Percentiles rank a stretch among this genome's conserved stretches.
phyloP scores from a whole-genome alignment of 2,888 invertebrate species.

The Erebia epiphron region DNA sequence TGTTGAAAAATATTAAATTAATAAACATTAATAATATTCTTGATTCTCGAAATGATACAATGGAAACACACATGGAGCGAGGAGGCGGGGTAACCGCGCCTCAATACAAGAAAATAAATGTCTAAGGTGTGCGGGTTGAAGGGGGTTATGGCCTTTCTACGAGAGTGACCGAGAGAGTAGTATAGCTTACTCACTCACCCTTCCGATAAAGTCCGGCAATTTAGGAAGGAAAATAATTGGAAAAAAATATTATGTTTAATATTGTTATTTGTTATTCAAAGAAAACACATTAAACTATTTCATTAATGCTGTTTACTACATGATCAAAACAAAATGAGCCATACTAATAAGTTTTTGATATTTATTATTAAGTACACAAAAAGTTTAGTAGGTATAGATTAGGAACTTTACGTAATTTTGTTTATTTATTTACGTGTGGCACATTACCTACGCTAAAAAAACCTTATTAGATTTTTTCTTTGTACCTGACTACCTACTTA shows the following conservation, averaged over 20 bases:
- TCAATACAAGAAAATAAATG: conserved; percentile 63
- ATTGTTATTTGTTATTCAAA: background rate
- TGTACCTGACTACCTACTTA: too few species aligned
- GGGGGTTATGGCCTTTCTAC: conserved; percentile 43
- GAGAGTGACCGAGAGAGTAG: conserved; percentile 49
- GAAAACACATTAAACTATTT: background rate
- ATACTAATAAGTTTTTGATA: too few species aligned
- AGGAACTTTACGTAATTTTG: too few species aligned
- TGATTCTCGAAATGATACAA: conserved; percentile 40
- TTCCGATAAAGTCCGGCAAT: conserved; percentile 61
- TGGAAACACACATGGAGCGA: conserved; percentile 69
- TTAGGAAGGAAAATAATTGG: conserved; percentile 64
- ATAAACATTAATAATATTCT: background rate
- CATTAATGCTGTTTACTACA: background rate
- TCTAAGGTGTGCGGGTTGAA: conserved; percentile 51
- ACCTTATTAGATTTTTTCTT: too few species aligned
- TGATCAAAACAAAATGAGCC: background rate
- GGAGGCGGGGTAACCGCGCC: conserved; percentile 74
- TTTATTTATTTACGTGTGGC: too few species aligned
- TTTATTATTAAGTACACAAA: too few species aligned
- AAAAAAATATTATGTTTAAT: background rate
- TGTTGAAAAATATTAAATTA: background rate
- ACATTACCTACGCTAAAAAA: too few species aligned
- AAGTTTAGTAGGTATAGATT: too few species aligned
- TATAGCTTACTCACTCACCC: conserved; percentile 47